Conservation (phyloP, 2,888 invertebrate genomes). For the Rhopalosiphum nymphaeae region DNA sequence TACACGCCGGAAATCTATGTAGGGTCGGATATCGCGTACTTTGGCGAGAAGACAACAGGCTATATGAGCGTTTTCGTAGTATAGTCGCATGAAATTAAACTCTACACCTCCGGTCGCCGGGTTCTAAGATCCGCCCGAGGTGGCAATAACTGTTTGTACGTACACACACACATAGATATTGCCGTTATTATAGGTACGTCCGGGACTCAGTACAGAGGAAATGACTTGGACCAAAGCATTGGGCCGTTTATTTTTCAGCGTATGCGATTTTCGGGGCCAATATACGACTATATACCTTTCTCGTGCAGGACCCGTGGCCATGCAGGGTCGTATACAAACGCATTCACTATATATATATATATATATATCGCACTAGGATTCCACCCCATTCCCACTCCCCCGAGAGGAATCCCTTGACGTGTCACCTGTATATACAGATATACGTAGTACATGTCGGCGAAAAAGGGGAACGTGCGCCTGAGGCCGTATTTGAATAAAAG, state of each 20-base stretch:
- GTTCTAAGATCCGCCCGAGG: not conserved
- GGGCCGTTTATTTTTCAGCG: not conserved
- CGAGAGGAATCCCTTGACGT: not conserved
- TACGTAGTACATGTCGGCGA: not conserved
- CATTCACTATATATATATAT: not conserved
- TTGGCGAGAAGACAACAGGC: not conserved
- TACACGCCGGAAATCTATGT: not conserved
- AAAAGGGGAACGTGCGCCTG: not conserved
- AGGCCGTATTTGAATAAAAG: conserved; percentile 4
- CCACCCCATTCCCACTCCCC: not conserved
- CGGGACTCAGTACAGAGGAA: not conserved
- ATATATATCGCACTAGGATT: not conserved
- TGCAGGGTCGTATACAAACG: not conserved
- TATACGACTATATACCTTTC: not conserved
- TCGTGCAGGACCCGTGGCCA: too few species aligned
- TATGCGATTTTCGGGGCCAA: not conserved
- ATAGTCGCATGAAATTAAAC: not conserved
- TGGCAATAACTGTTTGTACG: not conserved
- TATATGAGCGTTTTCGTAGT: not conserved
- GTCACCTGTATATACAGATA: not conserved
- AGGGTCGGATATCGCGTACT: not conserved
- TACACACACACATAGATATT: not conserved
- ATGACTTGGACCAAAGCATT: not conserved
- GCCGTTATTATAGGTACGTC: not conserved
- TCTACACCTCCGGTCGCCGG: not conserved